phyloP scores from a whole-genome alignment of 2,888 invertebrate species.

The Tipula lateralis region DNA sequence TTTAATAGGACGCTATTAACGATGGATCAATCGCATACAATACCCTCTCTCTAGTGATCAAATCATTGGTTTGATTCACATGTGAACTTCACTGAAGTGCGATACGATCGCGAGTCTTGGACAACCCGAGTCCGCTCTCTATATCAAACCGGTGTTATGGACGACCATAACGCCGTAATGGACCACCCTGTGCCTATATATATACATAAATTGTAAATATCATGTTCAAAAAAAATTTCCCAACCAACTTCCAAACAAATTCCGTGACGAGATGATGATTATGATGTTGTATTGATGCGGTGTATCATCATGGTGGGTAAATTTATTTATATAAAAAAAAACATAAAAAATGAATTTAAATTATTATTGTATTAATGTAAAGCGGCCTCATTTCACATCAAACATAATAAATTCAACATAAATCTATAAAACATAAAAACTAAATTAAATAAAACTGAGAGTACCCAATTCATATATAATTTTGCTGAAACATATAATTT shows the following conservation, averaged over 20 bases:
- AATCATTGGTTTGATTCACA: too few relatives aligned
- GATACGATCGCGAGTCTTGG: too few relatives aligned
- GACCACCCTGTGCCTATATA: too few relatives aligned
- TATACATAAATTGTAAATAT: too few relatives aligned
- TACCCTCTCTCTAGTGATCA: too few relatives aligned
- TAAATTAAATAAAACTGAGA: neutral
- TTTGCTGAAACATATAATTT: neutral
- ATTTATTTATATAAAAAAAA: neutral
- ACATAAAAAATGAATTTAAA: neutral
- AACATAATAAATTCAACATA: neutral
- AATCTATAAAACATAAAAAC: neutral
- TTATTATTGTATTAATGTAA: neutral
- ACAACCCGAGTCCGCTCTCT: too few relatives aligned
- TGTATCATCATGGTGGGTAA: neutral
- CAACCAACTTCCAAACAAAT: neutral
- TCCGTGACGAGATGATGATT: neutral
- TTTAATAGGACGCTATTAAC: too few relatives aligned
- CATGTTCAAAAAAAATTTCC: neutral
- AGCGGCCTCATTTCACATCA: neutral
- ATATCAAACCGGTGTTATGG: too few relatives aligned
- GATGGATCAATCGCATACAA: too few relatives aligned
- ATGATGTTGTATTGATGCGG: neutral
- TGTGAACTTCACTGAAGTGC: too few relatives aligned
- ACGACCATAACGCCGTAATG: too few relatives aligned
- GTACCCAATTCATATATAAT: neutral